A percentile compares a stretch with the other conserved stretches of the same genome.
Evolutionary conservation across 2,888 invertebrate species (phyloP).

Genomic region (Hecatera dysodea): DNA sequence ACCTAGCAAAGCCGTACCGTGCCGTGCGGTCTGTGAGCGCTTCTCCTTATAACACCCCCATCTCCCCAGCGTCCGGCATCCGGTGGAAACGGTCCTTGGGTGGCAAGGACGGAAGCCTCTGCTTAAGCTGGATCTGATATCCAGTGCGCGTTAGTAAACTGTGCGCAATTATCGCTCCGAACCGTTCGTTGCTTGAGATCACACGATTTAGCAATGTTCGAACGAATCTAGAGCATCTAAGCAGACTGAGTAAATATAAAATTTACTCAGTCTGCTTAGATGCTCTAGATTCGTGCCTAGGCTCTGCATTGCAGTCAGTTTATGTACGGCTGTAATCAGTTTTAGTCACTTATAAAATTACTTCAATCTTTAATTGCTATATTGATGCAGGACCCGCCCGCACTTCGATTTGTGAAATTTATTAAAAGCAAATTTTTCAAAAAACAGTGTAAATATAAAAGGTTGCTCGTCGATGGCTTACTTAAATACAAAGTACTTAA

Average conservation of each 20-base stretch:
- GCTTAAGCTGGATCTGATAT: conserved; percentile 78
- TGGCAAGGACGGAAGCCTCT: conserved; percentile 76
- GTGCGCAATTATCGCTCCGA: conserved; percentile 72
- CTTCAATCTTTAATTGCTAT: not conserved
- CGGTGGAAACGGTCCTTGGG: conserved; percentile 80
- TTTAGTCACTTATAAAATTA: not conserved
- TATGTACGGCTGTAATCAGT: not conserved
- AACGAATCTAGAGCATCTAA: too few species aligned
- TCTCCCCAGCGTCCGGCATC: conserved; percentile 73
- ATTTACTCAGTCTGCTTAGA: conserved; percentile 14
- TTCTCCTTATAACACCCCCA: conserved; percentile 45
- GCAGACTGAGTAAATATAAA: too few species aligned
- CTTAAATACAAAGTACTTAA: too few species aligned
- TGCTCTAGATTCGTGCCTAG: not conserved
- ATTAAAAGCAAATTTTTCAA: too few species aligned
- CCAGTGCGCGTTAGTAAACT: conserved; percentile 66
- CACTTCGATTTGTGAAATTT: not conserved
- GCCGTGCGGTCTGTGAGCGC: conserved; percentile 17
- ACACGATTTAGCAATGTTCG: conserved; percentile 1
- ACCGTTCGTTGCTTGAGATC: conserved; percentile 35
- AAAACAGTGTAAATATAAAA: too few species aligned
- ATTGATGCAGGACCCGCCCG: not conserved
- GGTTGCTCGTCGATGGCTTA: too few species aligned
- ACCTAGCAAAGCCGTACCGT: not conserved
- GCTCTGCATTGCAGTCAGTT: not conserved